Conservation (phyloP, 2,888 invertebrate genomes). For the Cenopis cana region DNA sequence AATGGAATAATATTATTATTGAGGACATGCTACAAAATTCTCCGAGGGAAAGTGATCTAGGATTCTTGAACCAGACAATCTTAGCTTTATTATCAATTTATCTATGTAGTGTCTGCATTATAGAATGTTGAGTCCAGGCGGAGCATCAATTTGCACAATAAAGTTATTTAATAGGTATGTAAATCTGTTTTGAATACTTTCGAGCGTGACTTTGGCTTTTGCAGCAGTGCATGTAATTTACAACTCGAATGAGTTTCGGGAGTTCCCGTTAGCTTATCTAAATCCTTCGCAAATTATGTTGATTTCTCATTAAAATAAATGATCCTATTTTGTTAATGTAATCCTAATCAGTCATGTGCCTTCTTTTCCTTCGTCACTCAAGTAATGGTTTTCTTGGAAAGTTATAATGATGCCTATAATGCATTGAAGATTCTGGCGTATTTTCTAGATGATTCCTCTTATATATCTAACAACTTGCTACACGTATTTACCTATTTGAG, state of each 20-base stretch:
- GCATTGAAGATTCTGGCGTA: neutral
- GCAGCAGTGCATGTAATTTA: constrained; percentile 9
- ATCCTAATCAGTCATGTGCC: neutral
- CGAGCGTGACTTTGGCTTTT: neutral
- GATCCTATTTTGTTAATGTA: constrained; percentile 3
- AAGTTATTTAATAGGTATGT: constrained; percentile 8
- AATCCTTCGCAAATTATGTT: neutral
- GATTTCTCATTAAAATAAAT: constrained; percentile 3
- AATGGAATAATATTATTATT: neutral
- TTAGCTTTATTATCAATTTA: neutral
- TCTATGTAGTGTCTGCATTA: neutral
- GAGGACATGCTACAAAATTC: neutral
- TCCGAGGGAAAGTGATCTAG: no score
- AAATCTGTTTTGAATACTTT: neutral
- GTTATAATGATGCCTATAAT: neutral
- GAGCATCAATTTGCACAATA: neutral
- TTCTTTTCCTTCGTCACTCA: neutral
- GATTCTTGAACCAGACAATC: neutral
- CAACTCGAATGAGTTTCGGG: constrained; percentile 2
- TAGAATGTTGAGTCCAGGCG: neutral
- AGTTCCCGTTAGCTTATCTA: neutral
- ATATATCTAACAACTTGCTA: neutral
- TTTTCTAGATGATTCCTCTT: neutral
- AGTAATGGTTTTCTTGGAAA: constrained; percentile 8
- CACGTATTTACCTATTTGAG: neutral